Evolutionary conservation across 2,888 invertebrate species (phyloP), one percentile per base, ranked within the genome.

Genomic region (Oxytorus armatus): DNA sequence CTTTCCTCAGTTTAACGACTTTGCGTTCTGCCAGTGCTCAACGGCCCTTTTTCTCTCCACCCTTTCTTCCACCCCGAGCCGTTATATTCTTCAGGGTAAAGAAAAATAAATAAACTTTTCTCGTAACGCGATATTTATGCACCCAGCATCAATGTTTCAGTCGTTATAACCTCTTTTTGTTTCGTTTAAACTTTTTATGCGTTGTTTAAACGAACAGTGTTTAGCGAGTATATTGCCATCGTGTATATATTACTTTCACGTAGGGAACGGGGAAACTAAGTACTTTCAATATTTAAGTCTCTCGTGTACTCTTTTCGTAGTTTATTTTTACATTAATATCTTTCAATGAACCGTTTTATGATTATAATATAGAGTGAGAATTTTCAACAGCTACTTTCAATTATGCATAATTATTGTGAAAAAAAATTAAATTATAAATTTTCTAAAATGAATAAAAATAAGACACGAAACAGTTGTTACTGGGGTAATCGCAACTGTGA

Each of bases 1-100:
- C 66, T 68, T 76, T 68, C 61, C 59, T 36, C 79, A 66, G 65
- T 66, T 80, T 68, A 80, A 80, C 76, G 66, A 68, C 76, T 65
- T 53, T 42, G 33, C 76, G 18, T 68, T 42, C 33, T 68, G 42
- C 18, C 16, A 53, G 21, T 25, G 36, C 47, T 66, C 59, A 21
- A 39, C 16, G 47, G 18, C 36, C 44, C 36, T 5, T 47, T 47
- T 33, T 23, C 10, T n/a, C 18, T 16, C 18, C 5, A 18, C 25
- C 57, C 57, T 18, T 25, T 5, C 21, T 36, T 33, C 44, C 61
- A 2, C 33, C 16, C 21, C 23, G 57, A 5, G 18, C n/a, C 51
- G 11, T 42, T 8, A 8, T 74, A 74, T 55, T 74, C 53, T 8
- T 44, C 47, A 69, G 23, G 23, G 49, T 11, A 49, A 66, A 57